Base-by-base conservation (phyloP, 2,113 vertebrate genomes). In the Chitala chitala region DNA sequence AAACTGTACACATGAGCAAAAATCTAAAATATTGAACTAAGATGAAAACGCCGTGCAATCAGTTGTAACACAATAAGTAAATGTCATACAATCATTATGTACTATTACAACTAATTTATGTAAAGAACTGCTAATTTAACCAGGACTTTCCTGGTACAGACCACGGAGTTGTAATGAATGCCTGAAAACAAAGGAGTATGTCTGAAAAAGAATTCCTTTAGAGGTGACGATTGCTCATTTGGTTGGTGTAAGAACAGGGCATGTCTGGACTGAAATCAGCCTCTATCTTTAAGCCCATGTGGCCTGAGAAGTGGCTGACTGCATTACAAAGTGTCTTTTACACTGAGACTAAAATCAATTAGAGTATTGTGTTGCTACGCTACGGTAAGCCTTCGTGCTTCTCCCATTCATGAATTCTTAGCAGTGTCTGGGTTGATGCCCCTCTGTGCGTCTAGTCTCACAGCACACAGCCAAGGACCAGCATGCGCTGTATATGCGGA, bases 81-180 rank as follows among this genome's bases (percentile, higher is more conserved):
- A 31, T 56, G 12, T 61, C 42, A 71, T n/a, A n/a, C n/a, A n/a
- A n/a, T n/a, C n/a, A n/a, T n/a, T n/a, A n/a, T n/a, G n/a, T n/a
- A n/a, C 63, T 72, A 72, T 76, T 76, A 72, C 24, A 6, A 2
- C n/a, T 29, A 26, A 58, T 48, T 50, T 53, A 77, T 61, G 63
- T 76, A 77, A 74, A 76, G 54, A 48, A 71, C 69, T 75, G 76
- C 61, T 63, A 55, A 79, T 46, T 66, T 26, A 66, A 13, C n/a
- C 10, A 44, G 15, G 24, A 44, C 46, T 22, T 38, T 66, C 6
- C 4, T 29, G 64, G 42, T 10, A 46, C 22, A 44, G 24, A 66
- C 36, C 63, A 36, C 1, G 10, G 63, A 65, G 63, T 22, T 20
- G n/a, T n/a, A 22, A 48, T 31, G 24, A n/a, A 48, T 13, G 46